These are phyloP conservation scores for Drosophila leontia DNA, from an alignment of 1,140 invertebrate species.

Conservation along the genomic window DNA sequence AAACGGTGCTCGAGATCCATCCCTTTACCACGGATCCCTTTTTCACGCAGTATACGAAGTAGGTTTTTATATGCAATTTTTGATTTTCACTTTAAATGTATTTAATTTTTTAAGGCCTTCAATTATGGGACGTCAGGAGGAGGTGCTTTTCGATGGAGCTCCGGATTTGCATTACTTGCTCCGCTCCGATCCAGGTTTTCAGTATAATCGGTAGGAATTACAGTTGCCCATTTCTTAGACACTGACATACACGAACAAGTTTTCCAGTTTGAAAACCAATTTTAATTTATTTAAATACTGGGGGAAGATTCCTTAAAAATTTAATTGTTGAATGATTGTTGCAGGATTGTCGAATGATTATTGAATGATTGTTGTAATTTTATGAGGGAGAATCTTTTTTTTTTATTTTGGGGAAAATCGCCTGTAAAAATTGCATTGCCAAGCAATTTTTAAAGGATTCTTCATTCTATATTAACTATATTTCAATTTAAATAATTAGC, in stretches of 20 bases:
- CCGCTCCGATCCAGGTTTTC: slow-evolving; percentile 86
- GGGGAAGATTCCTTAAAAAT: neutral
- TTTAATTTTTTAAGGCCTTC: slow-evolving; percentile 85
- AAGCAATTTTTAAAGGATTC: too few relatives aligned
- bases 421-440: too few relatives aligned
- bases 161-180: slow-evolving; percentile 86
- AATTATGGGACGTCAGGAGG: slow-evolving; percentile 88
- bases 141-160: slow-evolving; percentile 86
- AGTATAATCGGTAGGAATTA: slow-evolving; percentile 84
- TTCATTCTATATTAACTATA: neutral
- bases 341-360: neutral
- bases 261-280: neutral
- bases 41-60: slow-evolving; percentile 79
- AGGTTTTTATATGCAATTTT: neutral
- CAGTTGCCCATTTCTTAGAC: neutral
- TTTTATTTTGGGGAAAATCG: too few relatives aligned
- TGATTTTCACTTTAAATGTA: neutral
- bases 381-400: neutral
- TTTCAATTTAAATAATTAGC: slow-evolving; percentile 17
- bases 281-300: neutral
- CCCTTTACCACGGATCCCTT: slow-evolving; percentile 72
- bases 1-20: slow-evolving; percentile 77
- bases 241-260: neutral
- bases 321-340: neutral
- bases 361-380: neutral